A percentile compares a stretch with the other conserved stretches of the same genome.
Evolutionary conservation across 1,140 invertebrate species (phyloP).

Genomic region (Macrobrachium rosenbergii): DNA sequence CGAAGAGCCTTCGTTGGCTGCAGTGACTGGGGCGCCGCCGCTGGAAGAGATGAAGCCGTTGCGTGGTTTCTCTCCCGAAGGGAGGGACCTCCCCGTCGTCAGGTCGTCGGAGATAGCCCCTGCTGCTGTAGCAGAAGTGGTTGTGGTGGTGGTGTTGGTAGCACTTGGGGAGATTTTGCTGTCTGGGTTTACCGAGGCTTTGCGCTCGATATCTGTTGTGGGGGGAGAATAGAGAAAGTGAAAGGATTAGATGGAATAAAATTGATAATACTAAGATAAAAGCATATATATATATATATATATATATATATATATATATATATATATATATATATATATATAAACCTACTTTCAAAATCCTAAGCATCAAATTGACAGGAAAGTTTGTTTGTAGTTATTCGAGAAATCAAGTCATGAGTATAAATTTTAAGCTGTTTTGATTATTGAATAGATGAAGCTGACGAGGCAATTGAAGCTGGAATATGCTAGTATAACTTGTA

Average conservation of each 20-base stretch:
- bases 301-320: no score
- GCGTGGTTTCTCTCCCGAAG: neutral
- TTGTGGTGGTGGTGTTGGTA: neutral
- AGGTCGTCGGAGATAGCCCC: neutral
- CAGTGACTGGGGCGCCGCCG: neutral
- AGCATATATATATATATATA: no score
- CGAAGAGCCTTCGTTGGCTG: neutral
- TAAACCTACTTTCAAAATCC: no score
- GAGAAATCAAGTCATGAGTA: no score
- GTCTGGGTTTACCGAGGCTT: neutral
- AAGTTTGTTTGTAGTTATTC: no score
- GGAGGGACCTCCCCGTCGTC: neutral
- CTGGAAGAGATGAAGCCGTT: neutral
- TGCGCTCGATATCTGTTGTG: neutral
- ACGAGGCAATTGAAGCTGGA: no score
- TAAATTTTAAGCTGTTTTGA: no score
- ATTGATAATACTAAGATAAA: no score
- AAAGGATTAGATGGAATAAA: neutral
- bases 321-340: no score
- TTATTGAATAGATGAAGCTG: no score
- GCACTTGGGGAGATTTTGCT: neutral
- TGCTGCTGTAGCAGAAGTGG: neutral
- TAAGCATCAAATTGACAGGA: no score
- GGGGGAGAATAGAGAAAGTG: conserved; percentile 1
- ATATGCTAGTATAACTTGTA: no score